Percentiles rank a stretch among this genome's conserved stretches.
These are phyloP conservation scores for Yoshiicerus persimilis DNA, from an alignment of 1,140 invertebrate genomes.

Conservation along the genomic window DNA sequence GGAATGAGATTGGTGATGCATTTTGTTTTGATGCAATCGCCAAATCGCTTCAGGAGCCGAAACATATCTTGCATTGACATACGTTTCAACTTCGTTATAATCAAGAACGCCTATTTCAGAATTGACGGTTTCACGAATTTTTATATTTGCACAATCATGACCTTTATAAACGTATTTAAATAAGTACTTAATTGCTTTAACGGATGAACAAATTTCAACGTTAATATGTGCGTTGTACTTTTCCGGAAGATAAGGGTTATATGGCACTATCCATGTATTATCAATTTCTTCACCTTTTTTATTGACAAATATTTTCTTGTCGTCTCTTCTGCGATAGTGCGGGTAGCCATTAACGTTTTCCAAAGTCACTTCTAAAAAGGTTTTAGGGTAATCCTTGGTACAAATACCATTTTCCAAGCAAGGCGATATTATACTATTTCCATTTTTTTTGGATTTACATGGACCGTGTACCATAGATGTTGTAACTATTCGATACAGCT, in stretches of 20 bases:
- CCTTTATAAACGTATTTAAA: slow-evolving; percentile 48
- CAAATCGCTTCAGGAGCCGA: slow-evolving; percentile 50
- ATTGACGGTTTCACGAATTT: background rate
- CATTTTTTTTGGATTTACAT: slow-evolving; percentile 43
- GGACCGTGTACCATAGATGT: slow-evolving; percentile 56
- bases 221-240: slow-evolving; percentile 59
- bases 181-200: slow-evolving; percentile 59
- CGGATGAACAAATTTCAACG: slow-evolving; percentile 58
- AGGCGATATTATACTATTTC: too few relatives aligned
- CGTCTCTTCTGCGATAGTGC: slow-evolving; percentile 46
- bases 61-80: slow-evolving; percentile 49
- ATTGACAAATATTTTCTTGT: background rate
- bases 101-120: background rate
- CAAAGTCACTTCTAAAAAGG: slow-evolving; percentile 44
- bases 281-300: slow-evolving; percentile 49
- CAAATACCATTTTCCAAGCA: slow-evolving; percentile 52
- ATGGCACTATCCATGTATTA: slow-evolving; percentile 60
- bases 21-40: slow-evolving; percentile 42
- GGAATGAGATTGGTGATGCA: slow-evolving; percentile 47
- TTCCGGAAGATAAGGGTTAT: slow-evolving; percentile 57
- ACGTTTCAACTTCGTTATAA: slow-evolving; percentile 47
- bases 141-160: slow-evolving; percentile 31
- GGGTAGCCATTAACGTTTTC: slow-evolving; percentile 53
- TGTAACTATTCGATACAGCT: slow-evolving; percentile 47
- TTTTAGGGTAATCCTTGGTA: slow-evolving; percentile 48